Percentiles rank a stretch among this genome's conserved stretches.
Conservation (phyloP, 2,113 vertebrate genomes). For the Rhineura floridana region DNA sequence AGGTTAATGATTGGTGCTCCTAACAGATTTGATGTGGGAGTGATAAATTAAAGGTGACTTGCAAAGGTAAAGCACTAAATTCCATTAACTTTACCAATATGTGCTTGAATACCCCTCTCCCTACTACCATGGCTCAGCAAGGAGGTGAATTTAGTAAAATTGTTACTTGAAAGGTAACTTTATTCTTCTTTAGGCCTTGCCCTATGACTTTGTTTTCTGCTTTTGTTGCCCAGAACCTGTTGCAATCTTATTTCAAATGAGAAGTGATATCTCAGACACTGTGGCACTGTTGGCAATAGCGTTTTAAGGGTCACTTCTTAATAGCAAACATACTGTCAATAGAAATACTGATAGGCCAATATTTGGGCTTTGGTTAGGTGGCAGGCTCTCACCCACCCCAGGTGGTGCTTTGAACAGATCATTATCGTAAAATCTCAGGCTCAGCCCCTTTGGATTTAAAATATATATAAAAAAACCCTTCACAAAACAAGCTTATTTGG, state of each 20-base stretch:
- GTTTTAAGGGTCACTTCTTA: constrained; percentile 16
- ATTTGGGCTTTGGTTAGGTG: background rate
- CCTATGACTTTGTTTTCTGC: background rate
- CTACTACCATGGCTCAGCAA: background rate
- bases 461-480: background rate
- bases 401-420: background rate
- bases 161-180: constrained; percentile 15
- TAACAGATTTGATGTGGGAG: constrained; percentile 49
- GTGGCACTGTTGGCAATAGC: background rate
- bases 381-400: background rate
- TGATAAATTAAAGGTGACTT: constrained; percentile 57
- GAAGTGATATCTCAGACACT: background rate
- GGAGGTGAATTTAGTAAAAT: background rate
- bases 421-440: background rate
- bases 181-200: background rate
- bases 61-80: constrained; percentile 43
- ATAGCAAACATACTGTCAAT: background rate
- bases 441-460: background rate
- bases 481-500: background rate
- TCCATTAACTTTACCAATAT: constrained; percentile 19
- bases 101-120: background rate
- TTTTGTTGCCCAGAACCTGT: background rate
- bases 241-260: constrained; percentile 10
- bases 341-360: background rate
- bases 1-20: constrained; percentile 47